Percentiles rank a stretch among this genome's conserved stretches.
These are phyloP conservation scores for Montipora efflorescens DNA, from an alignment of 64 coral and sea anemone genomes.

Conservation along the genomic window DNA sequence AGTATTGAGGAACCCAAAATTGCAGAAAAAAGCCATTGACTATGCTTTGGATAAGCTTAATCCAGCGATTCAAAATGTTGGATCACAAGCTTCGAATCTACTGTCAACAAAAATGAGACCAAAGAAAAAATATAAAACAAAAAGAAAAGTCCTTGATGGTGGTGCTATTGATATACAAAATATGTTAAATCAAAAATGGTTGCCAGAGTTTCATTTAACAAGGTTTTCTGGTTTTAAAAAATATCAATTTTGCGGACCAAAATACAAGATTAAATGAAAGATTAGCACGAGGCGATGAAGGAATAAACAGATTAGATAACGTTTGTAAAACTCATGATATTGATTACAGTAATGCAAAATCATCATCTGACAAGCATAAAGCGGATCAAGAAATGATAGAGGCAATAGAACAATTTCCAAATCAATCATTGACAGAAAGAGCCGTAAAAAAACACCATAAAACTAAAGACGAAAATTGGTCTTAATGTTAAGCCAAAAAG, in stretches of 20 bases:
- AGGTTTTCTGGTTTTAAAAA: neutral
- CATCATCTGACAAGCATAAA: neutral
- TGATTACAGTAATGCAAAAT: neutral
- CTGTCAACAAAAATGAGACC: neutral
- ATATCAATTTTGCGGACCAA: neutral
- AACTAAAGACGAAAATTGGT: neutral
- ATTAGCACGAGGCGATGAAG: neutral
- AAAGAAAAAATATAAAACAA: no score
- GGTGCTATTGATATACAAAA: no score
- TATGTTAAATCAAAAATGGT: no score
- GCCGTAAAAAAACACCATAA: neutral
- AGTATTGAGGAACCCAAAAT: no score
- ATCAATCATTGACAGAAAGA: neutral
- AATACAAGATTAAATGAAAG: neutral
- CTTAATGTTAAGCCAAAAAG: neutral
- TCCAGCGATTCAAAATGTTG: no score
- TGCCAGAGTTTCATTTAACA: no score
- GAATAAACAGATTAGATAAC: neutral
- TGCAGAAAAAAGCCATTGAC: no score
- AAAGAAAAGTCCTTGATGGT: no score
- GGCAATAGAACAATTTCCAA: neutral
- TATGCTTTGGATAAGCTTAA: no score
- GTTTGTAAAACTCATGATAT: neutral
- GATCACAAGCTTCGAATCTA: no score
- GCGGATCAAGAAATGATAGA: neutral